phyloP scores from a whole-genome alignment of 2,888 invertebrate species.

The Euplagia quadripunctaria region DNA sequence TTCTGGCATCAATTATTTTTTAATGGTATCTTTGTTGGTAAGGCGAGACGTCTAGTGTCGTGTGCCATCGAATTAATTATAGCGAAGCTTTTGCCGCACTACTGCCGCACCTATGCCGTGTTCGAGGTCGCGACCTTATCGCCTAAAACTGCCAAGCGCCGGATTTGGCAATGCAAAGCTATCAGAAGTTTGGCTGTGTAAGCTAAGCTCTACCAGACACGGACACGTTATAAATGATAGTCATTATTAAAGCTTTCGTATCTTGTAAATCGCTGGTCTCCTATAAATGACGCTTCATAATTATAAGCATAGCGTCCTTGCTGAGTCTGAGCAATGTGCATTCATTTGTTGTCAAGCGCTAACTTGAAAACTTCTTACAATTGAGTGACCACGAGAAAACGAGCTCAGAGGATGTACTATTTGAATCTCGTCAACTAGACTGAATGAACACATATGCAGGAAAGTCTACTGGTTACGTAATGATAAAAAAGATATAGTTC shows the following conservation, averaged over 20 bases:
- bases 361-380: slow-evolving; percentile 32
- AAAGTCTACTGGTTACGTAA: slow-evolving; percentile 3
- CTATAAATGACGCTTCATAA: slow-evolving; percentile 18
- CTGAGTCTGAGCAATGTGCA: slow-evolving; percentile 34
- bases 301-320: slow-evolving; percentile 35
- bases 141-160: slow-evolving; percentile 44
- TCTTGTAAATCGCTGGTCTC: slow-evolving; percentile 16
- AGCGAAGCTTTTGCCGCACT: slow-evolving; percentile 46
- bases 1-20: slow-evolving; percentile 44
- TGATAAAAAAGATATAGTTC: slow-evolving; percentile 7
- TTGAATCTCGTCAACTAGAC: slow-evolving; percentile 16
- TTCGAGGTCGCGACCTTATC: slow-evolving; percentile 54
- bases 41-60: slow-evolving; percentile 25
- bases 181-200: slow-evolving; percentile 39
- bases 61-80: slow-evolving; percentile 33
- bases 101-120: slow-evolving; percentile 45
- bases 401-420: slow-evolving; percentile 14
- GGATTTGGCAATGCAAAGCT: slow-evolving; percentile 45
- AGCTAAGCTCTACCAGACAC: slow-evolving; percentile 29
- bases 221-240: slow-evolving; percentile 26
- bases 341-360: slow-evolving; percentile 31
- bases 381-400: slow-evolving; percentile 28
- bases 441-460: slow-evolving; percentile 14
- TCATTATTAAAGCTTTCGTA: slow-evolving; percentile 7
- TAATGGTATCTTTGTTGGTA: slow-evolving; percentile 38